Evolutionary conservation across 2,797 vertebrate genomes (phyloP).

Genomic region (Bovichtus diacanthus): DNA sequence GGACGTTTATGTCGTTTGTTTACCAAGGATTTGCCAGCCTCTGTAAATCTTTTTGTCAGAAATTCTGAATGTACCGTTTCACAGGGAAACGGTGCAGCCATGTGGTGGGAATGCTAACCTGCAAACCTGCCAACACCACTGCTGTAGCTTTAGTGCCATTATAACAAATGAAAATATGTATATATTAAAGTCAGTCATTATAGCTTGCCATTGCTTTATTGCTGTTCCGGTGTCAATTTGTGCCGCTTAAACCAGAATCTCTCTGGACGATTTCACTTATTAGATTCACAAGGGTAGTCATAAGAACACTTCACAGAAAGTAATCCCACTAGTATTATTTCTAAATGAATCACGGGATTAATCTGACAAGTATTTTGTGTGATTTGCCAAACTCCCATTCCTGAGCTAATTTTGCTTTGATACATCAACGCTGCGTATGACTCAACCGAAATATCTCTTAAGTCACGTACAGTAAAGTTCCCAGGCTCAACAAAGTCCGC

Average conservation of each 20-base stretch:
- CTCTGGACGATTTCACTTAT: neutral
- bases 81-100: constrained; percentile 35
- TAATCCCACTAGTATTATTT: constrained; percentile 6
- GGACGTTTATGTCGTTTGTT: constrained; percentile 49
- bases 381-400: constrained; percentile 15
- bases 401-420: constrained; percentile 16
- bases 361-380: constrained; percentile 14
- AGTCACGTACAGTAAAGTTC: constrained; percentile 17
- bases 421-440: constrained; percentile 16
- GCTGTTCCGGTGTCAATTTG: constrained; percentile 36
- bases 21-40: constrained; percentile 56
- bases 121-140: constrained; percentile 50
- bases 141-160: constrained; percentile 73
- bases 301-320: neutral
- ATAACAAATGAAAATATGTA: constrained; percentile 74
- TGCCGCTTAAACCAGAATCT: neutral
- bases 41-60: constrained; percentile 44
- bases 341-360: constrained; percentile 7
- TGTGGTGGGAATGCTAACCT: constrained; percentile 44
- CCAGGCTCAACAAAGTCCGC: neutral
- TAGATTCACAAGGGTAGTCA: neutral
- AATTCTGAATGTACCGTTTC: constrained; percentile 36
- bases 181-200: constrained; percentile 75
- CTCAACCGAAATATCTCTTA: constrained; percentile 18
- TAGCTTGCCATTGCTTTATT: constrained; percentile 44